Percentiles rank a stretch among this genome's conserved stretches.
Evolutionary conservation across 2,888 invertebrate genomes (phyloP).

Genomic region (Hyposoter didymator): DNA sequence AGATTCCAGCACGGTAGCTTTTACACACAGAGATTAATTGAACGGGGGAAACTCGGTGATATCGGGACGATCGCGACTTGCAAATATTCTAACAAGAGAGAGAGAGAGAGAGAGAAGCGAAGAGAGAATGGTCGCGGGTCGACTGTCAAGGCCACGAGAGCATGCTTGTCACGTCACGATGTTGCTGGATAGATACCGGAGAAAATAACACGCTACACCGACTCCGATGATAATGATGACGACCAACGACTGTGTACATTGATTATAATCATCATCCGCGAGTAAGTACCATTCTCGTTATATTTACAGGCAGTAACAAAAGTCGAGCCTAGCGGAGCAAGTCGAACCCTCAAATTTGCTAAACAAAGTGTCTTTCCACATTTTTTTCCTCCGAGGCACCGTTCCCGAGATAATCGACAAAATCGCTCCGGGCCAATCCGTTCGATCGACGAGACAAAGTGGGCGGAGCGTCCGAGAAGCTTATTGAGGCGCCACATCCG

Average conservation of each 20-base stretch:
- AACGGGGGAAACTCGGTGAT: constrained; percentile 54
- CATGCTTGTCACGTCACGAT: constrained; percentile 77
- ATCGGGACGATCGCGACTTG: constrained; percentile 58
- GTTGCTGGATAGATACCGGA: constrained; percentile 65
- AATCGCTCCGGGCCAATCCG: neutral
- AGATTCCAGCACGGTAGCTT: constrained; percentile 44
- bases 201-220: constrained; percentile 74
- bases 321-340: neutral
- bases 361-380: neutral
- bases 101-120: constrained; percentile 44
- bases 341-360: neutral
- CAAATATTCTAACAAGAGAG: constrained; percentile 20
- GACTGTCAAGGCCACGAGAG: constrained; percentile 81
- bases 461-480: neutral
- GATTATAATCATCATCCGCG: constrained; percentile 65
- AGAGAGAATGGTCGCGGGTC: constrained; percentile 74
- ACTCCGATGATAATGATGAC: constrained; percentile 72
- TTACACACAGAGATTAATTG: constrained; percentile 43
- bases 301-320: neutral
- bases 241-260: constrained; percentile 50
- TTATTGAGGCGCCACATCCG: neutral
- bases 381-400: neutral
- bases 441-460: neutral
- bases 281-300: constrained; percentile 71
- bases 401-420: neutral